phyloP scores from a whole-genome alignment of 2,797 vertebrate species.

The Ctenopoma kingsleyae region DNA sequence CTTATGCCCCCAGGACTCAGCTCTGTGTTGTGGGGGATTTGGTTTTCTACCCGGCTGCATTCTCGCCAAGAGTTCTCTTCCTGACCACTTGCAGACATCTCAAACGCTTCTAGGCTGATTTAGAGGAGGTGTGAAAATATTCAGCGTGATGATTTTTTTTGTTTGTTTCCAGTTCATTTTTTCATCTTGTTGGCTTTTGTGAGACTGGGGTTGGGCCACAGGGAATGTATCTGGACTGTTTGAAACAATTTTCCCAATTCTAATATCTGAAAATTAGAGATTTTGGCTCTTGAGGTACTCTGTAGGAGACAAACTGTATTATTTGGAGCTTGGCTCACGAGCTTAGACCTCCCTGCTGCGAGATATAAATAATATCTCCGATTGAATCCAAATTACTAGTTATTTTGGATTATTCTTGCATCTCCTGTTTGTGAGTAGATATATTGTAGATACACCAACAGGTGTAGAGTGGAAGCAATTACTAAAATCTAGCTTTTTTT shows the following conservation, averaged over 20 bases:
- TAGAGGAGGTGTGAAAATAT: conserved; percentile 50
- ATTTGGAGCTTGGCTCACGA: not conserved
- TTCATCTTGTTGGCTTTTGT: not conserved
- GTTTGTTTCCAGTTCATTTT: not conserved
- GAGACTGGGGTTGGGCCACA: not conserved
- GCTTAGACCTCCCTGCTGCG: not conserved
- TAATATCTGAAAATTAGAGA: not conserved
- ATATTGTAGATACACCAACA: not conserved
- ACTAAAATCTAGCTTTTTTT: not conserved
- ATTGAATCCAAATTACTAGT: not conserved
- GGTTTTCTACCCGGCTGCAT: conserved; percentile 45
- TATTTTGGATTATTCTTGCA: not conserved
- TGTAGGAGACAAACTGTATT: not conserved
- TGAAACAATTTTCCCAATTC: not conserved
- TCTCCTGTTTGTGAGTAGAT: not conserved
- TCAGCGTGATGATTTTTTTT: conserved; percentile 1
- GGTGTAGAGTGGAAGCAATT: not conserved
- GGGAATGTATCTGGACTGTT: not conserved
- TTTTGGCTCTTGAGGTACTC: not conserved
- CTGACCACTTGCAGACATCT: conserved; percentile 44
- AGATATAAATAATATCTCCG: not conserved
- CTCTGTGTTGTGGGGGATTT: conserved; percentile 38
- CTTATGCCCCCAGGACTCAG: conserved; percentile 34
- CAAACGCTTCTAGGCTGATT: conserved; percentile 25
- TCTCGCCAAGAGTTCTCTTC: conserved; percentile 4